These are phyloP conservation scores for roundworm (Caenorhabditis elegans) DNA, from an alignment of 1,140 invertebrate genomes.

Conservation along the genomic window DNA sequence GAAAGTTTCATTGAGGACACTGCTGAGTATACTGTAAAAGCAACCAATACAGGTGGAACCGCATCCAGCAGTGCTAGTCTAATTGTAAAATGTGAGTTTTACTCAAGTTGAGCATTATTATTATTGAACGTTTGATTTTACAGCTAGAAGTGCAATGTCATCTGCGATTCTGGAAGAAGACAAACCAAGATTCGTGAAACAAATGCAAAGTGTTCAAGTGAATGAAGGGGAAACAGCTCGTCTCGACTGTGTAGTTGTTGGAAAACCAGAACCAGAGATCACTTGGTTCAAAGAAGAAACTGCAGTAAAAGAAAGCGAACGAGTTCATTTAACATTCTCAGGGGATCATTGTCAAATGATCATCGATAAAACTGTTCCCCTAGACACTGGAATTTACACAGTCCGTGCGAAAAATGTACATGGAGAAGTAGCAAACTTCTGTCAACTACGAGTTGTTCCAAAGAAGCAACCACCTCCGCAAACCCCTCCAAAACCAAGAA, in stretches of 20 bases:
- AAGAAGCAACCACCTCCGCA: constrained; percentile 49
- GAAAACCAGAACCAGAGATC: constrained; percentile 67
- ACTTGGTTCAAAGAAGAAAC: constrained; percentile 61
- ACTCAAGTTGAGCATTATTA: neutral
- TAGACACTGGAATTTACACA: constrained; percentile 59
- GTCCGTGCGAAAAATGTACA: constrained; percentile 66
- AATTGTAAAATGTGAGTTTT: constrained; percentile 74
- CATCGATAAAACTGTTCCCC: constrained; percentile 43
- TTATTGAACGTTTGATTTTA: neutral
- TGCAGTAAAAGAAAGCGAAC: constrained; percentile 55
- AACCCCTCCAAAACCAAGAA: constrained; percentile 55
- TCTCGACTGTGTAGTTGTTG: constrained; percentile 69
- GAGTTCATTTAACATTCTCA: constrained; percentile 52
- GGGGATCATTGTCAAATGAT: constrained; percentile 60
- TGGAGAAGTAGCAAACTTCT: constrained; percentile 67
- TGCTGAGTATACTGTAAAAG: constrained; percentile 77
- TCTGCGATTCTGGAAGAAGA: constrained; percentile 41
- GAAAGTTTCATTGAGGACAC: constrained; percentile 82
- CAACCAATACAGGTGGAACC: constrained; percentile 74
- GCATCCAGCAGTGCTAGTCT: constrained; percentile 77
- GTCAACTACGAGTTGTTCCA: constrained; percentile 52
- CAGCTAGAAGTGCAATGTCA: constrained; percentile 59
- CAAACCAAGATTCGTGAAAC: constrained; percentile 60
- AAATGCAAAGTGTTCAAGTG: constrained; percentile 57
- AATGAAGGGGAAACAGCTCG: constrained; percentile 67